A percentile compares a stretch with the other conserved stretches of the same genome.
phyloP scores from a whole-genome alignment of 2,113 vertebrate genomes.

The Phaethornis superciliosus region DNA sequence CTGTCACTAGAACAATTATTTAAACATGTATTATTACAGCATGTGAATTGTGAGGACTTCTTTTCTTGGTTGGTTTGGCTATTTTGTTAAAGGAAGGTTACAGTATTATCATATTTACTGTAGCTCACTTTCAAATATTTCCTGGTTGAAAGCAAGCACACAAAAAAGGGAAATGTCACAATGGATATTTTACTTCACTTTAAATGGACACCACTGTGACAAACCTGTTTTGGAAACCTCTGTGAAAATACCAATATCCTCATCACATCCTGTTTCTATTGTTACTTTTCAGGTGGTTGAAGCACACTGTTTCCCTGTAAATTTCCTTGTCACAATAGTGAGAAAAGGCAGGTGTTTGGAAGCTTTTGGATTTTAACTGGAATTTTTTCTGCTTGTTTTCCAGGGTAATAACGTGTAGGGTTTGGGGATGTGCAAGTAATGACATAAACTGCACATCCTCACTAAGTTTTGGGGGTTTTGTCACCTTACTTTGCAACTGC shows the following conservation, averaged over 20 bases:
- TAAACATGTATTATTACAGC: background rate
- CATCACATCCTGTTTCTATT: slow-evolving; percentile 42
- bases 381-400: background rate
- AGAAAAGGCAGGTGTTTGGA: slow-evolving; percentile 32
- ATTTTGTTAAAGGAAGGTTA: background rate
- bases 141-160: slow-evolving; percentile 26
- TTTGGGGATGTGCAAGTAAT: background rate
- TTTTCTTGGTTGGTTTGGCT: background rate
- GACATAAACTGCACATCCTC: background rate
- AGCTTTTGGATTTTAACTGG: background rate
- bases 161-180: slow-evolving; percentile 62
- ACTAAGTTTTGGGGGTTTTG: background rate
- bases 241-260: slow-evolving; percentile 23
- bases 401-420: background rate
- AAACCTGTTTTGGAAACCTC: slow-evolving; percentile 36
- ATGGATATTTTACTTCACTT: slow-evolving; percentile 42
- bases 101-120: background rate
- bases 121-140: slow-evolving; percentile 26
- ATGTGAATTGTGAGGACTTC: background rate
- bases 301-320: slow-evolving; percentile 21
- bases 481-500: background rate
- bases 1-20: background rate
- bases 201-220: slow-evolving; percentile 13
- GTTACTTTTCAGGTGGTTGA: slow-evolving; percentile 38
- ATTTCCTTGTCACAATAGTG: slow-evolving; percentile 41